Evolutionary conservation across 2,113 vertebrate species (phyloP), one percentile per base, ranked within the genome.

Genomic region (Agapornis roseicollis): DNA sequence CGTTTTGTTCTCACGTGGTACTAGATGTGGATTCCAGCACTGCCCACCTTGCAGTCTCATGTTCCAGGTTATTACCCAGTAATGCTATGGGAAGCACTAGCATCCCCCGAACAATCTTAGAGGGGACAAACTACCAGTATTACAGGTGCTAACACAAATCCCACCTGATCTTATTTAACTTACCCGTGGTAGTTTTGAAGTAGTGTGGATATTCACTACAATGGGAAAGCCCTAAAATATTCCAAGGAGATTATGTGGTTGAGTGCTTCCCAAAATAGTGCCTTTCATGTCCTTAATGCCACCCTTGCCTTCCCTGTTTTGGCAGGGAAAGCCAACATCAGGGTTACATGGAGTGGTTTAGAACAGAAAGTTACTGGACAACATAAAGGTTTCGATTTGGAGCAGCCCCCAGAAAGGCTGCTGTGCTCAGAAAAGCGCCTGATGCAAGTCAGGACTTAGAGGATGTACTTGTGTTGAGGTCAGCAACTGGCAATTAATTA

Each of bases 391-490:
- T 92, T 42, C n/a, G 46, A 27, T 73, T 42, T 37, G 90, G 88
- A 92, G 69, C 4, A 25, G 55, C 81, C 89, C 64, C 64, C 68
- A 90, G 60, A 64, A 80, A 65, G 0, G 6, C 53, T 73, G 71
- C 81, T 65, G 58, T 6, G 17, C 88, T 94, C 55, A 77, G 89
- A 18, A 56, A 94, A 80, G 47, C 0, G 11, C 92, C 93, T 84
- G 94, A 78, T 80, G 76, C 69, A 61, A 88, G 76, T 91, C 89
- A 94, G 90, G 72, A 84, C 94, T 94, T 94, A 93, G 23, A 88
- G 56, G 60, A 74, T 74, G 68, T 41, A 16, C 85, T 88, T 42
- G 53, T 33, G 49, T 46, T 69, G 80, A 94, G 92, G 88, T 80
- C 80, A 86, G 76, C 65, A 92, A 76, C 35, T 74, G 66, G 61